Base-by-base conservation (phyloP, 2,797 vertebrate species). In the Crax fasciolata region DNA sequence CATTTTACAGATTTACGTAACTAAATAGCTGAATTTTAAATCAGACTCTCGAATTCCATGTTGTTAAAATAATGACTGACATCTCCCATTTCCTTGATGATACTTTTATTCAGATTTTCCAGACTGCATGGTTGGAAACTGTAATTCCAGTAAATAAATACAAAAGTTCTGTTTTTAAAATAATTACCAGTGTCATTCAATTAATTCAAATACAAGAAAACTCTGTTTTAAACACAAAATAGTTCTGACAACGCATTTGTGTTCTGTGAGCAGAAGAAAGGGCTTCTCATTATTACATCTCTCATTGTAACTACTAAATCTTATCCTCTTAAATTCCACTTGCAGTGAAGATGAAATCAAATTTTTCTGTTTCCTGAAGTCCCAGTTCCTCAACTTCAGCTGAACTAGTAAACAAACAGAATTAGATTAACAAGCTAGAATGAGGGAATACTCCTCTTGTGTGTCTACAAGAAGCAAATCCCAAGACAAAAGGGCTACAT, bases 1-100 rank as follows among this genome's bases (percentile, higher is more conserved):
- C 41, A 77, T 88, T 96, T 93, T 88, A 75, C 70, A 54, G 84
- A 81, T 86, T 93, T 86, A 86, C 72, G 49, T 72, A 96, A 84
- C 51, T 84, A 86, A 93, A 95, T 21, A 81, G 79, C 62, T 82
- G 66, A 35, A 87, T 87, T 85, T 89, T 87, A 74, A 83, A 87
- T 62, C 67, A 87, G 55, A 70, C 46, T 79, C 58, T 75, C 44
- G 9, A 30, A 12, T 90, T 84, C 38, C 19, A n/a, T 55, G 32
- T 68, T 81, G 87, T 89, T 93, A 79, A 82, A 94, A 84, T 13
- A 91, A 30, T 52, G 82, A 79, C 70, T 91, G 91, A 82, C 52
- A 83, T 59, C 28, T 83, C 75, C 32, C 35, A 71, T 94, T 91
- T 85, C 39, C 30, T 32, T 63, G 72, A 87, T 71, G 78, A 73